Evolutionary conservation across 2,888 invertebrate species (phyloP).

Genomic region (Argynnis bischoffii): DNA sequence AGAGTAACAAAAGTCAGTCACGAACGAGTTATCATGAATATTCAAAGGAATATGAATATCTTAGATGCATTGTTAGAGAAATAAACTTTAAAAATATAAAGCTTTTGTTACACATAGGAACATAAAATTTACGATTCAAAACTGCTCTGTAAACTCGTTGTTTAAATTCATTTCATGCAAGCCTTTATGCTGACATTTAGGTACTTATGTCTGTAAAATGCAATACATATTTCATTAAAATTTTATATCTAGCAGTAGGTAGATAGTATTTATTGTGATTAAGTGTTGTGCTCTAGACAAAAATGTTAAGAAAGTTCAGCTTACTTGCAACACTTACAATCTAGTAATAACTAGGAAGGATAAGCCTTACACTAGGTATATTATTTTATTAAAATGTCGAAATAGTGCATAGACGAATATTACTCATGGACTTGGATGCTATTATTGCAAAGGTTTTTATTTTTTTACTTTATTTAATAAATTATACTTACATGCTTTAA

Average conservation of each 20-base stretch:
- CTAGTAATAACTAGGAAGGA: no score
- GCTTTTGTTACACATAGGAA: slow-evolving; percentile 25
- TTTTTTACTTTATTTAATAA: no score
- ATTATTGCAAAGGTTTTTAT: no score
- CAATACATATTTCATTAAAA: slow-evolving; percentile 36
- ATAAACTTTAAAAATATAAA: slow-evolving; percentile 25
- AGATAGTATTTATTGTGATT: not conserved
- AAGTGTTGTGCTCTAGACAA: slow-evolving; percentile 4
- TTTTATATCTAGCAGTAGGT: slow-evolving; percentile 1
- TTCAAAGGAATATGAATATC: slow-evolving; percentile 19
- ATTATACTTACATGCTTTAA: no score
- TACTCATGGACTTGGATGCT: not conserved
- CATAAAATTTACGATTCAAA: slow-evolving; percentile 30
- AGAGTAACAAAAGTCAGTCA: slow-evolving; percentile 25
- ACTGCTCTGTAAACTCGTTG: slow-evolving; percentile 38
- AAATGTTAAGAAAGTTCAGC: not conserved
- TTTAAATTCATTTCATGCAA: slow-evolving; percentile 43
- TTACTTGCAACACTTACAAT: not conserved
- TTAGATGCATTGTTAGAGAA: slow-evolving; percentile 25
- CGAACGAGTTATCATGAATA: slow-evolving; percentile 18
- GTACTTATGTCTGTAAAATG: slow-evolving; percentile 42
- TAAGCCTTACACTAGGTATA: no score
- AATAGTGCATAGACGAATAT: not conserved
- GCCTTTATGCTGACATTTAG: slow-evolving; percentile 44
- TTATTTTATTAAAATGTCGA: not conserved